A percentile compares a stretch with the other conserved stretches of the same genome.
These are phyloP conservation scores for Pandemis corylana DNA, from an alignment of 2,888 invertebrate species.

Conservation along the genomic window DNA sequence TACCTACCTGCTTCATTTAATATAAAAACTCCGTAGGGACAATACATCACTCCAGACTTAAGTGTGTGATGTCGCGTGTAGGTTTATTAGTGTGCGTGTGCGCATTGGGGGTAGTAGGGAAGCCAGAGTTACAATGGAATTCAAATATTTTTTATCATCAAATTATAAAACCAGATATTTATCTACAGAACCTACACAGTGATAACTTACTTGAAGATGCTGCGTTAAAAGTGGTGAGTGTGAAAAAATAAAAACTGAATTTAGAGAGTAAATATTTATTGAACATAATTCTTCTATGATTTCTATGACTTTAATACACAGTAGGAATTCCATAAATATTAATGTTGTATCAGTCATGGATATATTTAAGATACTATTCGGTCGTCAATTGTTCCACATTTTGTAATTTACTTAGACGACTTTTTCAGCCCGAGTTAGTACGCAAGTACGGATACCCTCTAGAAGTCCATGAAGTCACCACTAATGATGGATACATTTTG, in stretches of 20 bases:
- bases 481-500: slow-evolving; percentile 21
- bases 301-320: not conserved
- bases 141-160: too few relatives aligned
- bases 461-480: slow-evolving; percentile 57
- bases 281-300: not conserved
- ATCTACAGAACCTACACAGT: not conserved
- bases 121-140: too few relatives aligned
- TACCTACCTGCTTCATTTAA: too few relatives aligned
- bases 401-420: not conserved
- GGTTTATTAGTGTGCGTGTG: too few relatives aligned
- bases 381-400: not conserved
- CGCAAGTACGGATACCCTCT: slow-evolving; percentile 55
- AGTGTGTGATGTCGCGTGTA: too few relatives aligned
- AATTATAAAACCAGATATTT: too few relatives aligned
- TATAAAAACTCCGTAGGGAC: too few relatives aligned
- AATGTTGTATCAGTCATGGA: too few relatives aligned
- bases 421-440: slow-evolving; percentile 23
- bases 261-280: not conserved
- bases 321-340: too few relatives aligned
- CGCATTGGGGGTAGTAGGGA: too few relatives aligned
- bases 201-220: not conserved
- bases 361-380: too few relatives aligned
- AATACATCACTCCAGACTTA: too few relatives aligned
- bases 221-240: slow-evolving; percentile 1
- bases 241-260: not conserved